These are phyloP conservation scores for Eulemur macaco DNA, from an alignment of 2,113 vertebrate genomes.

Conservation along the genomic window DNA sequence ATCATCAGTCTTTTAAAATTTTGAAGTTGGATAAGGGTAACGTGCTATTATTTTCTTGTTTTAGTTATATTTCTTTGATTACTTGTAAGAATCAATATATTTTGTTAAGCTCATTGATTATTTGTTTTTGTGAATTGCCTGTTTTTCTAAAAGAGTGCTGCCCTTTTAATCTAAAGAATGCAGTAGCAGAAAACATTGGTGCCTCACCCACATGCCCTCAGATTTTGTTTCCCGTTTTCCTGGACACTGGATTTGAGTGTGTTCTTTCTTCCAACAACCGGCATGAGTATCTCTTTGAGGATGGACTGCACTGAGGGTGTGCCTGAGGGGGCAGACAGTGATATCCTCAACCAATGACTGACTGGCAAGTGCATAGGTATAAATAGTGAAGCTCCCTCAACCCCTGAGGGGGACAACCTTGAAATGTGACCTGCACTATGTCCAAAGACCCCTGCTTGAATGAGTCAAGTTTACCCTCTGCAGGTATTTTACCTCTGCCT, in stretches of 20 bases:
- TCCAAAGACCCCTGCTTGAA: background rate
- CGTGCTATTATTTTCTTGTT: constrained; percentile 3
- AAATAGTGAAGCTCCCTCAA: background rate
- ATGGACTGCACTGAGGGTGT: background rate
- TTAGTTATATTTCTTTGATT: constrained; percentile 28
- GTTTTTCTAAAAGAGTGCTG: background rate
- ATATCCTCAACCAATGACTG: background rate
- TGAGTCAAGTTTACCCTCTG: background rate
- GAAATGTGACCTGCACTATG: background rate
- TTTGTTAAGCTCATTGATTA: constrained; percentile 39
- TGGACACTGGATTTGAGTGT: background rate
- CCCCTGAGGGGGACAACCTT: rapidly evolving
- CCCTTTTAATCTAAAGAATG: background rate
- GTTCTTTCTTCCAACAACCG: background rate
- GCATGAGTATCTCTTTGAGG: background rate
- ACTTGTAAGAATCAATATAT: constrained; percentile 14
- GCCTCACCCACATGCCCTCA: background rate
- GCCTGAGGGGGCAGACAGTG: background rate
- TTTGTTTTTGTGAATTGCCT: background rate
- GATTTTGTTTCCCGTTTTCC: background rate
- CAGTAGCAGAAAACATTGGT: background rate
- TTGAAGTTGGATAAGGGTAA: background rate
- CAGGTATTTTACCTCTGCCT: background rate
- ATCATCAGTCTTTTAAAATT: background rate
- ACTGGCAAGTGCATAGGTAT: background rate